These are phyloP conservation scores for Sphecodes monilicornis DNA, from an alignment of 2,888 invertebrate species.

Conservation along the genomic window DNA sequence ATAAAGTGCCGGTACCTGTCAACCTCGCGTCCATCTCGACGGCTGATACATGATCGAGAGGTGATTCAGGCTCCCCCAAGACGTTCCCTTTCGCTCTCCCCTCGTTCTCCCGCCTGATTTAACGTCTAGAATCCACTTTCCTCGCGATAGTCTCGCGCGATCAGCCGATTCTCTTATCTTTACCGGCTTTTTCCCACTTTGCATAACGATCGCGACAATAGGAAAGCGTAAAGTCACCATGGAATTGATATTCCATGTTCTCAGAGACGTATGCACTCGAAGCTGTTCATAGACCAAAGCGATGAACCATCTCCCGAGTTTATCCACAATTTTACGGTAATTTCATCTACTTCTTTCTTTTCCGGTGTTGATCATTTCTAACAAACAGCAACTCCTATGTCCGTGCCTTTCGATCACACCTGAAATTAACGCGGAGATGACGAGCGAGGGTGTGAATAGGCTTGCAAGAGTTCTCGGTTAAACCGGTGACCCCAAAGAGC, in stretches of 20 bases:
- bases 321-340: no score
- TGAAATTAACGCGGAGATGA: not conserved
- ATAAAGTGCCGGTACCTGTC: conserved; percentile 50
- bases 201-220: not conserved
- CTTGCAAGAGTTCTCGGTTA: not conserved
- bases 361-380: not conserved
- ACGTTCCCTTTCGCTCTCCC: not conserved
- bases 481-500: not conserved
- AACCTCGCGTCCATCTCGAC: conserved; percentile 14
- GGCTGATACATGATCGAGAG: conserved; percentile 35
- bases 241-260: not conserved
- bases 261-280: not conserved
- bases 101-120: not conserved
- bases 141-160: not conserved
- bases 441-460: not conserved
- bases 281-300: not conserved
- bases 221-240: not conserved
- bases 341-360: not conserved
- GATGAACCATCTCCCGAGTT: no score
- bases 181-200: not conserved
- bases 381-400: not conserved
- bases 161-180: not conserved
- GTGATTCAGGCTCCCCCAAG: not conserved
- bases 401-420: not conserved
- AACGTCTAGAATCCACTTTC: not conserved